Percentiles rank a stretch among this genome's conserved stretches.
Evolutionary conservation across 2,888 invertebrate species (phyloP).

Genomic region (Ypsolopha scabrella): DNA sequence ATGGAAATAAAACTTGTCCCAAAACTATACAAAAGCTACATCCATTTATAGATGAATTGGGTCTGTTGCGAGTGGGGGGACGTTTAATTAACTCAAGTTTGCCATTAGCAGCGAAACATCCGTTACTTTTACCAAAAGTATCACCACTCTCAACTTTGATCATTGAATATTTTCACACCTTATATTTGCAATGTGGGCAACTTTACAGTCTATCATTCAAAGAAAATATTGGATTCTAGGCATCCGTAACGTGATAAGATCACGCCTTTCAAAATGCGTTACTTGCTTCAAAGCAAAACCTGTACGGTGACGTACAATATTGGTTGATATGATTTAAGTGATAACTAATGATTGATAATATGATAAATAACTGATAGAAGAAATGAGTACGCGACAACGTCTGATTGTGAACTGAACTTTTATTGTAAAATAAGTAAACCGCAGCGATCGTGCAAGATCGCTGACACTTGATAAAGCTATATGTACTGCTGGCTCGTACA

Average conservation of each 20-base stretch:
- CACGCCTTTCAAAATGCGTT: constrained; percentile 4
- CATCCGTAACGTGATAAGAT: not conserved
- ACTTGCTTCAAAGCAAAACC: constrained; percentile 4
- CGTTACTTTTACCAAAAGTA: constrained; percentile 1
- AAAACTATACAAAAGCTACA: not conserved
- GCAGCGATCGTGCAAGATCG: too few relatives aligned
- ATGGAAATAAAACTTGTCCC: not conserved
- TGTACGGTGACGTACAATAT: too few relatives aligned
- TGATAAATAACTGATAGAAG: too few relatives aligned
- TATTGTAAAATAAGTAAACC: too few relatives aligned
- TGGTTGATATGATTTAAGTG: too few relatives aligned
- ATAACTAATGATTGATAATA: too few relatives aligned
- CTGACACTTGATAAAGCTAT: too few relatives aligned
- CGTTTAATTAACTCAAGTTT: not conserved
- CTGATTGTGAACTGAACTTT: too few relatives aligned
- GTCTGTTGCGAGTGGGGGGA: constrained; percentile 2
- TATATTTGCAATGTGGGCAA: constrained; percentile 4
- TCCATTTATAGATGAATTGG: not conserved
- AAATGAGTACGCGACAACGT: too few relatives aligned
- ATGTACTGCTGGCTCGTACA: too few relatives aligned
- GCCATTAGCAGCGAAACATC: not conserved
- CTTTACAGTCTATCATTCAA: constrained; percentile 2
- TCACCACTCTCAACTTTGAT: not conserved
- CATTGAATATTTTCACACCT: constrained; percentile 1
- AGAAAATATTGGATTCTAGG: constrained; percentile 4